A percentile compares a stretch with the other conserved stretches of the same genome.
phyloP scores from a whole-genome alignment of 1,140 invertebrate species.

The Cydia fagiglandana region DNA sequence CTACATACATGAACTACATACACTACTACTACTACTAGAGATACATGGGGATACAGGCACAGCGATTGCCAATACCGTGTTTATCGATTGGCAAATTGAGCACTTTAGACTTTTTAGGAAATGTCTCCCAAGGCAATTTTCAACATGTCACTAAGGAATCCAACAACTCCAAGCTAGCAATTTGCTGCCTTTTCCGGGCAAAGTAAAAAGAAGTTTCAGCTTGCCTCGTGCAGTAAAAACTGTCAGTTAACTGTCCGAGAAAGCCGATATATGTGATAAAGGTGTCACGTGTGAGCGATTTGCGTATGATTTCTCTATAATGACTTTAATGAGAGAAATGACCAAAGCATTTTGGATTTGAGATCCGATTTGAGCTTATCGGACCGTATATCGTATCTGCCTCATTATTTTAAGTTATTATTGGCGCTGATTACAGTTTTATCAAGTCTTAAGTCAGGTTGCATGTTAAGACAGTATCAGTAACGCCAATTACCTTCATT shows the following conservation, averaged over 20 bases:
- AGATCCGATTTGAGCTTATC: constrained; percentile 3
- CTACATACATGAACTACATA: no score
- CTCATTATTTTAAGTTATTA: not conserved
- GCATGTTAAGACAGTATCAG: not conserved
- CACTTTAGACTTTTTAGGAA: not conserved
- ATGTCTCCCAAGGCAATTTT: not conserved
- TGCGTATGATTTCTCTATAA: constrained; percentile 21
- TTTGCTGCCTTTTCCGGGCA: not conserved
- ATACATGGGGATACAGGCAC: no score
- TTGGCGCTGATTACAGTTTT: not conserved
- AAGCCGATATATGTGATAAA: constrained; percentile 18
- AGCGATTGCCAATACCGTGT: not conserved
- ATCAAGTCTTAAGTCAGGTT: not conserved
- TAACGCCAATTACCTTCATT: not conserved
- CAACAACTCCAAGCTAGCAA: not conserved
- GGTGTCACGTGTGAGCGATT: constrained; percentile 13
- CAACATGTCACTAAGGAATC: constrained; percentile 2
- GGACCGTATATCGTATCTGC: constrained; percentile 11
- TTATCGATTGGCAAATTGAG: not conserved
- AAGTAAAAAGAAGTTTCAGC: constrained; percentile 14
- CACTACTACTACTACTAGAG: no score
- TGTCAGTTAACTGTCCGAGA: not conserved
- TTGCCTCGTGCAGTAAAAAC: not conserved
- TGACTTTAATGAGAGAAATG: not conserved
- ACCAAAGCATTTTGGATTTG: not conserved